Evolutionary conservation across 2,113 vertebrate genomes (phyloP).

Genomic region (Labeo rohita): DNA sequence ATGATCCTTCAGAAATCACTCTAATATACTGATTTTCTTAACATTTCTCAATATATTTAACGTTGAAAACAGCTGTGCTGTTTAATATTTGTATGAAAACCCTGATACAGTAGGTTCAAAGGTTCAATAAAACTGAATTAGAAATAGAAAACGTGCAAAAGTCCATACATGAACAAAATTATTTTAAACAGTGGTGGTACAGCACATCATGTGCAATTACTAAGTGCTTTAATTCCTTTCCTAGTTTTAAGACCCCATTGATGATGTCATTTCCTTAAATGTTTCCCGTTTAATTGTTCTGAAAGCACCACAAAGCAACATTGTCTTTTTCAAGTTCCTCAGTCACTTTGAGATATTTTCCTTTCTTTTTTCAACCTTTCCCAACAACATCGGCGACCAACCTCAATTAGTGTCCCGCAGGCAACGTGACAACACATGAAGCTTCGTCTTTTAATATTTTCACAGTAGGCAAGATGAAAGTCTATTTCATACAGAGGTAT

Average conservation of each 20-base stretch:
- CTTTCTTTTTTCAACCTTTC: conserved; percentile 41
- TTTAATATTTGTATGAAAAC: not conserved
- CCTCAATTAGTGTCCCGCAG: conserved; percentile 69
- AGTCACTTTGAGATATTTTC: conserved; percentile 36
- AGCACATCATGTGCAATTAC: not conserved
- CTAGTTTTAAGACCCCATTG: not conserved
- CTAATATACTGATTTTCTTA: no score
- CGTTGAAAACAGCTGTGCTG: not conserved
- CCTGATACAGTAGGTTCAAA: not conserved
- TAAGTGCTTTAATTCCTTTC: not conserved
- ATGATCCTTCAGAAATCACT: no score
- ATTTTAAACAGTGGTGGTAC: not conserved
- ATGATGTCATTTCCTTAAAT: conserved; percentile 19
- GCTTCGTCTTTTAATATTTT: conserved; percentile 67
- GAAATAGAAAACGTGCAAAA: not conserved
- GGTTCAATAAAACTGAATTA: not conserved
- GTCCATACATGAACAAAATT: not conserved
- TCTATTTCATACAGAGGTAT: conserved; percentile 56
- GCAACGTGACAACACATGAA: conserved; percentile 61
- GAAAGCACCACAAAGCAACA: conserved; percentile 47
- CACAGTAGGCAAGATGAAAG: conserved; percentile 64
- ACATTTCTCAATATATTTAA: not conserved
- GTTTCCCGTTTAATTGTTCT: conserved; percentile 19
- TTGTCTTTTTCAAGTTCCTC: conserved; percentile 45
- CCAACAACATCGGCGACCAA: conserved; percentile 52